A percentile compares a stretch with the other conserved stretches of the same genome.
These are phyloP conservation scores for Bombycilla garrulus DNA, from an alignment of 2,113 vertebrate species.

Conservation along the genomic window DNA sequence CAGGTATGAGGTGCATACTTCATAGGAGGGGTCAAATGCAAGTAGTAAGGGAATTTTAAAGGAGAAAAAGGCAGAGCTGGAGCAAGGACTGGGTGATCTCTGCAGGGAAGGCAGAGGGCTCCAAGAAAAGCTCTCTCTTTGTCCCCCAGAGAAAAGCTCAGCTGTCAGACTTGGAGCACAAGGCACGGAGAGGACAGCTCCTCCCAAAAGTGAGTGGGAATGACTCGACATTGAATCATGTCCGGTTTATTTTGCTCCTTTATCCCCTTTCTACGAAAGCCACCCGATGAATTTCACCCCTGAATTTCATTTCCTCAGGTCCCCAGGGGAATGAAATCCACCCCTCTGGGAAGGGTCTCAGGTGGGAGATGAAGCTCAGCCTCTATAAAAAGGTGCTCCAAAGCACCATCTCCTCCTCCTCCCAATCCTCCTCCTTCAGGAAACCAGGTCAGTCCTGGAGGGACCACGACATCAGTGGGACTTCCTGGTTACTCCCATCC, in stretches of 20 bases:
- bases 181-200: accelerated
- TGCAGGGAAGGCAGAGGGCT: accelerated
- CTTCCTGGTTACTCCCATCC: background rate
- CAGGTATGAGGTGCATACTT: too few species aligned
- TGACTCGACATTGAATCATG: accelerated
- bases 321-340: background rate
- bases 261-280: accelerated
- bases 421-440: background rate
- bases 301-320: background rate
- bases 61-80: background rate
- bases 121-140: accelerated
- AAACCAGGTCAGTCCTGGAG: background rate
- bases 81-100: accelerated
- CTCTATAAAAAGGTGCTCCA: background rate
- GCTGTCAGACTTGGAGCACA: background rate
- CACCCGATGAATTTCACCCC: accelerated
- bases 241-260: background rate
- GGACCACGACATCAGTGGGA: accelerated
- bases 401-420: background rate
- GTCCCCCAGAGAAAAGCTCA: background rate
- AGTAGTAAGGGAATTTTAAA: accelerated
- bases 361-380: background rate
- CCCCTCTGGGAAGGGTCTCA: accelerated
- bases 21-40: accelerated
- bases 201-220: background rate